Conservation (phyloP, 1,140 invertebrate species). For the Pseudomyrmex dendroicus region DNA sequence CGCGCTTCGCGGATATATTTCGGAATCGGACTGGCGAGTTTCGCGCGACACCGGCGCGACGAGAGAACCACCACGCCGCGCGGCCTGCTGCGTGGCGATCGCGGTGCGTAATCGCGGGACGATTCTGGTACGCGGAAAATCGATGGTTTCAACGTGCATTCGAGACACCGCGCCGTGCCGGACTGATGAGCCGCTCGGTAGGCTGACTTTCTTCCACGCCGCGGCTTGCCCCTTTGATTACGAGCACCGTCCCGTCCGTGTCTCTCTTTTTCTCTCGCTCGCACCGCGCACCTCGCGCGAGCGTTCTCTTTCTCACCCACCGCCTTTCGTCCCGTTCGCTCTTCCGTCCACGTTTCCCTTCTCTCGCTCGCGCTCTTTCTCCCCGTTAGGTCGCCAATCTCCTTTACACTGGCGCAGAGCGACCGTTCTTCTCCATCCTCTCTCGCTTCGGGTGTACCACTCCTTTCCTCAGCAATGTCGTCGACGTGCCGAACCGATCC, state of each 20-base stretch:
- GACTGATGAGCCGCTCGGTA: slow-evolving; percentile 77
- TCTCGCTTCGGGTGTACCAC: slow-evolving; percentile 46
- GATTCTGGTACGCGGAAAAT: slow-evolving; percentile 57
- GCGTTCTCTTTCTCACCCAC: neutral
- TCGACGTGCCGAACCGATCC: slow-evolving; percentile 42
- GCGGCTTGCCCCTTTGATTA: slow-evolving; percentile 78
- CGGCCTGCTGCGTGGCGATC: slow-evolving; percentile 14
- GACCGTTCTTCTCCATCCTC: slow-evolving; percentile 55
- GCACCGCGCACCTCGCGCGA: slow-evolving; percentile 2
- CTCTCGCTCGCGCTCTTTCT: slow-evolving; percentile 19
- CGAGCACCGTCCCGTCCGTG: slow-evolving; percentile 71
- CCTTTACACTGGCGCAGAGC: slow-evolving; percentile 51
- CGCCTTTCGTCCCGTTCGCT: slow-evolving; percentile 1
- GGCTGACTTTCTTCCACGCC: slow-evolving; percentile 79
- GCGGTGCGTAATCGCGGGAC: slow-evolving; percentile 64
- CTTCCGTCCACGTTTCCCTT: slow-evolving; percentile 3
- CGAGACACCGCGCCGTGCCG: slow-evolving; percentile 78
- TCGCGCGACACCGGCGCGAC: neutral
- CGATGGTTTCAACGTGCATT: slow-evolving; percentile 74
- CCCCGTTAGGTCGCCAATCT: slow-evolving; percentile 65
- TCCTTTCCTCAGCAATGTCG: slow-evolving; percentile 57
- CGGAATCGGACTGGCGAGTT: slow-evolving; percentile 4
- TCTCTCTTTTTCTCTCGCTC: slow-evolving; percentile 13
- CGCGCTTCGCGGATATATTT: neutral
- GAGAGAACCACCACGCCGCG: slow-evolving; percentile 1